phyloP scores from a whole-genome alignment of 2,888 invertebrate genomes.

The Lacanobia wlatinum region DNA sequence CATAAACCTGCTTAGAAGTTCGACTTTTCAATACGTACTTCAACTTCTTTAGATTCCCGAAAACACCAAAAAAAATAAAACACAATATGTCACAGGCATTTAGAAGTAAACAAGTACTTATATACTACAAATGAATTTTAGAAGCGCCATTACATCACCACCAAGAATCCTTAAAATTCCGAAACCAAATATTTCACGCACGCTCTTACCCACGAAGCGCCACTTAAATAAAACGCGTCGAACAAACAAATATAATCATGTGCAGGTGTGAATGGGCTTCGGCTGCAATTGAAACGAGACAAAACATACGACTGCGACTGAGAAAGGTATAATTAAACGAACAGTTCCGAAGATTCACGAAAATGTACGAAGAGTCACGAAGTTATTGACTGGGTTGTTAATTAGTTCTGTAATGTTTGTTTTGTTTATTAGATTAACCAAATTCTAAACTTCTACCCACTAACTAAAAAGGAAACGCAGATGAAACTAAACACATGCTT shows the following conservation, averaged over 20 bases:
- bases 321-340: constrained; percentile 65
- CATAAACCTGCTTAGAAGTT: no score
- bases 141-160: not conserved
- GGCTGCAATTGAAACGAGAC: constrained; percentile 81
- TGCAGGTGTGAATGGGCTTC: constrained; percentile 86
- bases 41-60: no score
- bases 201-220: constrained; percentile 63
- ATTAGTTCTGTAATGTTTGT: constrained; percentile 55
- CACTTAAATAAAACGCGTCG: constrained; percentile 79
- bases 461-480: no score
- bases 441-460: no score
- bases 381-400: constrained; percentile 60
- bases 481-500: no score
- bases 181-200: constrained; percentile 59
- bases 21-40: no score
- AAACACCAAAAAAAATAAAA: no score
- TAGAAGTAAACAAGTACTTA: no score
- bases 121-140: no score
- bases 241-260: constrained; percentile 84
- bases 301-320: constrained; percentile 65
- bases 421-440: constrained; percentile 20
- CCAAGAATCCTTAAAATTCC: not conserved
- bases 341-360: constrained; percentile 41
- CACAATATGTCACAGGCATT: no score
- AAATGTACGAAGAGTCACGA: constrained; percentile 21